Evolutionary conservation across 2,797 vertebrate species (phyloP).

Genomic region (Arctocebus calabarensis): DNA sequence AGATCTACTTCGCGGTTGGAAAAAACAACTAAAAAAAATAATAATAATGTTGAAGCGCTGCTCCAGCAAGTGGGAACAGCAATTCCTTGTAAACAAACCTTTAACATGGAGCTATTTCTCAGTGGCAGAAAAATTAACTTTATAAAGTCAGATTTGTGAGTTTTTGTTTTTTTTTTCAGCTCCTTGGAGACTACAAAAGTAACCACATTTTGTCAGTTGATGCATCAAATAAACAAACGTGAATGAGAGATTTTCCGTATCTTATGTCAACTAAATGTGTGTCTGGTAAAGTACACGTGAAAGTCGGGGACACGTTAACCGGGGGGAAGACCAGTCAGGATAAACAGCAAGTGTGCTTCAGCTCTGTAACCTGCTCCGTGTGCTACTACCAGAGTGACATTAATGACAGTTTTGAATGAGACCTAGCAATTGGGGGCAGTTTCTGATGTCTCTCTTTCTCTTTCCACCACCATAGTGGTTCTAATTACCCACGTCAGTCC

Average conservation of each 20-base stretch:
- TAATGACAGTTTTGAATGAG: not conserved
- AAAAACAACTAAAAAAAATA: slow-evolving; percentile 86
- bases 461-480: not conserved
- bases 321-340: not conserved
- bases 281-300: slow-evolving; percentile 60
- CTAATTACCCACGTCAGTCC: not conserved
- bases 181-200: slow-evolving; percentile 81
- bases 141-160: slow-evolving; percentile 85
- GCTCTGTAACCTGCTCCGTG: not conserved
- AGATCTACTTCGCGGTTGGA: slow-evolving; percentile 90
- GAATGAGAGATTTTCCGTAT: slow-evolving; percentile 87
- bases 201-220: slow-evolving; percentile 86
- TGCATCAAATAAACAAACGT: slow-evolving; percentile 83
- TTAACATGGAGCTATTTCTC: slow-evolving; percentile 86
- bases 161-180: slow-evolving; percentile 83
- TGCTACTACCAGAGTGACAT: not conserved
- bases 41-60: slow-evolving; percentile 72
- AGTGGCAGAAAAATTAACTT: slow-evolving; percentile 88
- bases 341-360: not conserved
- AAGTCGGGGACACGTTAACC: not conserved
- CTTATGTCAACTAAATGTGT: slow-evolving; percentile 75
- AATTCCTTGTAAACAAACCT: slow-evolving; percentile 90
- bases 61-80: slow-evolving; percentile 89
- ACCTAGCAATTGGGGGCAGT: not conserved
- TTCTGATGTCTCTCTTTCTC: not conserved